Evolutionary conservation across 2,113 vertebrate species (phyloP).

Genomic region (Amia ocellicauda): DNA sequence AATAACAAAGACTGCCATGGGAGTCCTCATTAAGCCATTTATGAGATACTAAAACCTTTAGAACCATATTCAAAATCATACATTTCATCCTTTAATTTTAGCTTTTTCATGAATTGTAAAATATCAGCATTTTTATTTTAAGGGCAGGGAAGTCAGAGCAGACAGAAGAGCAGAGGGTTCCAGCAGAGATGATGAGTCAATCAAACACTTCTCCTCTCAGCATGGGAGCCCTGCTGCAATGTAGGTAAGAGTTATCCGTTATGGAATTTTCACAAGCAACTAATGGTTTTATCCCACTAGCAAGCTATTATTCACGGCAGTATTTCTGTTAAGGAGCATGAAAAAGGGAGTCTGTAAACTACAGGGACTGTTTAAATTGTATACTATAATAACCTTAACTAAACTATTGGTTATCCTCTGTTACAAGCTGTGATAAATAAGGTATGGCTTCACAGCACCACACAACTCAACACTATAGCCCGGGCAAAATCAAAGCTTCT

Average conservation of each 20-base stretch:
- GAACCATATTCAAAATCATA: slow-evolving; percentile 30
- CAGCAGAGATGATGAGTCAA: slow-evolving; percentile 56
- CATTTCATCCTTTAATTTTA: slow-evolving; percentile 41
- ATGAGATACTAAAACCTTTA: neutral
- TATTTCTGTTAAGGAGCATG: slow-evolving; percentile 45
- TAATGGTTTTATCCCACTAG: slow-evolving; percentile 52
- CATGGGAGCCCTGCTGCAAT: slow-evolving; percentile 39
- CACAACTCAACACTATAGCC: too few relatives aligned
- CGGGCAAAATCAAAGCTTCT: too few relatives aligned
- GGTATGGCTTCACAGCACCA: too few relatives aligned
- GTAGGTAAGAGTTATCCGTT: slow-evolving; percentile 43
- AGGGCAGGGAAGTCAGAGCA: slow-evolving; percentile 46
- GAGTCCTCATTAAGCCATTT: slow-evolving; percentile 15
- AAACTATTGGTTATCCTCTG: slow-evolving; percentile 34
- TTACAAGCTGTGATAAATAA: too few relatives aligned
- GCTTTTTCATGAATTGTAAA: slow-evolving; percentile 52
- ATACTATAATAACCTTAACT: slow-evolving; percentile 44
- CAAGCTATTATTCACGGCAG: slow-evolving; percentile 57
- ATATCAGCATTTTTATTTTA: slow-evolving; percentile 52
- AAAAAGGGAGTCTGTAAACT: slow-evolving; percentile 42
- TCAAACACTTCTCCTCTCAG: slow-evolving; percentile 56
- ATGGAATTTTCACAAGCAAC: slow-evolving; percentile 60
- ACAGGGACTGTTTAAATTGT: slow-evolving; percentile 52
- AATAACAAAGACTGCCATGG: neutral
- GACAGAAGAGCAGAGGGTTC: slow-evolving; percentile 47